phyloP scores from a whole-genome alignment of 2,113 vertebrate genomes.

The Pyrgilauda ruficollis region DNA sequence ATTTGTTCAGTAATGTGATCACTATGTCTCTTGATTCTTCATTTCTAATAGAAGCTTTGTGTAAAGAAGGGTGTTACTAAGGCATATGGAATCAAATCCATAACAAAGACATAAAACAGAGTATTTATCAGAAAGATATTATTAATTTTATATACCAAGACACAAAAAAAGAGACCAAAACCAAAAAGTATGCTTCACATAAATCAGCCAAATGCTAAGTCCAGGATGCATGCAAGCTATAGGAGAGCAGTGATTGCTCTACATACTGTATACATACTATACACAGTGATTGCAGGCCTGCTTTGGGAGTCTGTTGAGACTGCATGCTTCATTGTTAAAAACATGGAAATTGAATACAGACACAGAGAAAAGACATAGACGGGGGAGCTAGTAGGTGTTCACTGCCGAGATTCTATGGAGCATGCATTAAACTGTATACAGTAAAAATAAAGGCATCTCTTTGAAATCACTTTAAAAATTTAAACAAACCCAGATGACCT shows the following conservation, averaged over 20 bases:
- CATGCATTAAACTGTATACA: constrained; percentile 26
- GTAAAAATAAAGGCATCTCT: constrained; percentile 61
- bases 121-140: background rate
- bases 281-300: background rate
- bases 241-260: background rate
- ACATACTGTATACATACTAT: background rate
- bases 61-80: background rate
- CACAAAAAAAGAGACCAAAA: background rate
- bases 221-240: background rate
- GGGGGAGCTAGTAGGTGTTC: constrained; percentile 10
- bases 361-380: background rate
- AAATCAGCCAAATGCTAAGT: background rate
- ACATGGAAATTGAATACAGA: constrained; percentile 44
- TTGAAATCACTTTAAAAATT: constrained; percentile 64
- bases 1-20: background rate
- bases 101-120: background rate
- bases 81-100: background rate
- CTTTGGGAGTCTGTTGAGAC: background rate
- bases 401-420: constrained; percentile 12
- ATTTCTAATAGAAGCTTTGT: background rate
- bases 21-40: background rate
- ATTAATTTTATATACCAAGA: background rate
- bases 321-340: background rate
- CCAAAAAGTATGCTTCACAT: background rate
- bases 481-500: constrained; percentile 49